phyloP scores from a whole-genome alignment of 1,140 invertebrate species.

The roundworm (Caenorhabditis elegans) region DNA sequence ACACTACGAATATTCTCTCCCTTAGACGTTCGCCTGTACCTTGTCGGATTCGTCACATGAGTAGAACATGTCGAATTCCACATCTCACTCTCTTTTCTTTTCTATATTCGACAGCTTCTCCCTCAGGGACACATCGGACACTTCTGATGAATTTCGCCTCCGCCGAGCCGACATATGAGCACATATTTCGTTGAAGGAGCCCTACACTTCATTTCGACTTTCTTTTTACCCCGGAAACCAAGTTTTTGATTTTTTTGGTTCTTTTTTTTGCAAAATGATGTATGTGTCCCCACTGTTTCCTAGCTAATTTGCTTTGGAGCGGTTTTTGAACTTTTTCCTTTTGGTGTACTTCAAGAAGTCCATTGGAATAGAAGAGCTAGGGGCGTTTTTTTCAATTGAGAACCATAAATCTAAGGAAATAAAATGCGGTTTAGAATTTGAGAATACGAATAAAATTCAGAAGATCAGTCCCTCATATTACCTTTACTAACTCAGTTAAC shows the following conservation, averaged over 20 bases:
- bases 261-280: background rate
- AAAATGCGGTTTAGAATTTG: background rate
- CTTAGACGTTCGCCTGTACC: no score
- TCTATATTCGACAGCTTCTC: conserved; percentile 23
- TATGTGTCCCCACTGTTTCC: background rate
- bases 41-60: background rate
- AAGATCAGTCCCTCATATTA: conserved; percentile 33
- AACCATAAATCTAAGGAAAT: background rate
- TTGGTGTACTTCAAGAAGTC: background rate
- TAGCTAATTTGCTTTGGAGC: background rate
- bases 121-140: conserved; percentile 3
- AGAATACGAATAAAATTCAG: background rate
- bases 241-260: background rate
- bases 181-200: conserved; percentile 2
- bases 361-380: background rate
- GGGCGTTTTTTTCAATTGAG: background rate
- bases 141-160: conserved; percentile 24
- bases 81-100: background rate
- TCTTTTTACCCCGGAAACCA: background rate
- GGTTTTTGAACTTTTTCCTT: background rate
- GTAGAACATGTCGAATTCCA: background rate
- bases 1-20: background rate
- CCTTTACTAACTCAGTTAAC: background rate
- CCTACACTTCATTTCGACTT: conserved; percentile 9
- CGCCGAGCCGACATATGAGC: conserved; percentile 22